Conservation (phyloP, 2,797 vertebrate genomes). For the Trematomus bernacchii region DNA sequence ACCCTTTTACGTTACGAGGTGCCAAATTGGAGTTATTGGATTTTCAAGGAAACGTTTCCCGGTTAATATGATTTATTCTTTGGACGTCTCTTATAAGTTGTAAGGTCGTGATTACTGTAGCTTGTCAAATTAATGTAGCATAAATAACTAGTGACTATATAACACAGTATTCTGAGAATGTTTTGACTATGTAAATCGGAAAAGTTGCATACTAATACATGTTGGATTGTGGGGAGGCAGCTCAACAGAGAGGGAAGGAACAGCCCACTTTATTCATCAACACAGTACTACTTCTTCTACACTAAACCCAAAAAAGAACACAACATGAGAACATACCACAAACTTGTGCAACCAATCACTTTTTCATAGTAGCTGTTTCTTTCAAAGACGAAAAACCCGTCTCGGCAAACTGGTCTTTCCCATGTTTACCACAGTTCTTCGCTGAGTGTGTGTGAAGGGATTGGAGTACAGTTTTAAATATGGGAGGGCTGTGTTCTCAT, state of each 20-base stretch:
- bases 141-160: background rate
- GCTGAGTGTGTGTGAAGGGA: background rate
- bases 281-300: background rate
- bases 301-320: background rate
- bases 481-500: slow-evolving; percentile 56
- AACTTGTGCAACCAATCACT: no score
- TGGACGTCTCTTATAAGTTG: background rate
- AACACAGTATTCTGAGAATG: background rate
- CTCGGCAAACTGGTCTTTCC: background rate
- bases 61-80: background rate
- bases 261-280: background rate
- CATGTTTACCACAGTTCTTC: background rate
- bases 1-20: background rate
- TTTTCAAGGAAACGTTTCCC: background rate
- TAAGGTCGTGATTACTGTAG: background rate
- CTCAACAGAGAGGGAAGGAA: background rate
- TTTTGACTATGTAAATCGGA: background rate
- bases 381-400: background rate
- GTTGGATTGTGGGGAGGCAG: no score
- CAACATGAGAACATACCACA: background rate
- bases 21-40: background rate
- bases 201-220: background rate
- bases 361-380: background rate
- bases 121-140: background rate
- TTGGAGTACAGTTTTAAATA: background rate